Base-by-base conservation (phyloP, 2,888 invertebrate species). In the Cryptocephalus moraei region DNA sequence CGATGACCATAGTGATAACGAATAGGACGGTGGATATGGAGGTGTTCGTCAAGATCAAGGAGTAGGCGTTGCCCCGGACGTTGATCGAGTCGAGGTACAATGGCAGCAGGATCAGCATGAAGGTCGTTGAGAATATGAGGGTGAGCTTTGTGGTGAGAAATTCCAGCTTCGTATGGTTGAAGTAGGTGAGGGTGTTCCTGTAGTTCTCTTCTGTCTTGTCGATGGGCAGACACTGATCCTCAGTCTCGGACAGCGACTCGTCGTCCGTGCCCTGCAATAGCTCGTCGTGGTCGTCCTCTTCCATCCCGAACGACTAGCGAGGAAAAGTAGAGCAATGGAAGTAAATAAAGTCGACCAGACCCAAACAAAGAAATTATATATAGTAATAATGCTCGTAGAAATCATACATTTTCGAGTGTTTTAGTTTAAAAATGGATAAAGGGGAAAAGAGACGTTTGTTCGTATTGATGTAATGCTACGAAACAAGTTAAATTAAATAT, bases 21-120 rank as follows among this genome's bases (percentile, higher is more conserved):
- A 70, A 60, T 38, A 64, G 47, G 10, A 65, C 40, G 9, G 61
- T 54, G 32, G 65, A 61, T 41, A 66, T 49, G 11, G 55, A 53
- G 4, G 64, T 61, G 39, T 62, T 65, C 33, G 68, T 66, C 14
- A 64, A 53, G 12, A 68, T 57, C 47, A 70, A 50, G 4, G 63
- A 62, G 51, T 67, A 70, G 12, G 64, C 65, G 58, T 66, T 65
- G 41, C 69, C 65, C 34, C 53, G 54, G 8, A 62, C 56, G 50
- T 67, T 68, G 44, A 68, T 56, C 31, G 66, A 52, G 47, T 74
- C 73, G 45, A 73, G 62, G 62, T 77, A 78, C 39, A 76, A 62
- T 11, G 79, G 79, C 52, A 75, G 65, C 47, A 72, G 62, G 55
- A 78, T 73, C 55, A 77, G 62, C 32, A 78, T 61, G 33, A 68